A percentile compares a stretch with the other conserved stretches of the same genome.
Evolutionary conservation across 2,888 invertebrate genomes (phyloP).

Genomic region (Noctuana brunneofusca): DNA sequence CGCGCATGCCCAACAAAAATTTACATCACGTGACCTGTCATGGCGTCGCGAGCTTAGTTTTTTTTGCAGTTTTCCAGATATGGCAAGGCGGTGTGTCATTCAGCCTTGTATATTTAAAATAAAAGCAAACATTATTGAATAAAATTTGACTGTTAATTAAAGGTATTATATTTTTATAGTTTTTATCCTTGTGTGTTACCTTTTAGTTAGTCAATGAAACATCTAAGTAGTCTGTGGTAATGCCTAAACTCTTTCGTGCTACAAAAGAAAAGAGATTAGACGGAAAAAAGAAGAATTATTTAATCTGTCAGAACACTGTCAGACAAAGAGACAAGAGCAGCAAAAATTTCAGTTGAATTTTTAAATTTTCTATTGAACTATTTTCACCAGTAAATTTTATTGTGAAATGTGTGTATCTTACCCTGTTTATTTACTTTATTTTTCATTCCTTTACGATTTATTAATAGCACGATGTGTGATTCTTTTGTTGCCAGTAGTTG

Average conservation of each 20-base stretch:
- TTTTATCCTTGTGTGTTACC: no score
- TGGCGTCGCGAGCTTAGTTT: conserved; percentile 62
- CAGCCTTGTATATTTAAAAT: conserved; percentile 13
- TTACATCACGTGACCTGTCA: conserved; percentile 83
- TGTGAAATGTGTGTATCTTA: conserved; percentile 21
- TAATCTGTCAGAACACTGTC: conserved; percentile 3
- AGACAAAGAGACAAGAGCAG: neutral
- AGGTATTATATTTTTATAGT: no score
- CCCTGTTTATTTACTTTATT: neutral
- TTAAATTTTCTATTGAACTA: conserved; percentile 3
- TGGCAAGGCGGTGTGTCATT: conserved; percentile 33
- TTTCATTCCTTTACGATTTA: neutral
- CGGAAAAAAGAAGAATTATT: neutral
- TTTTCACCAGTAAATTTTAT: conserved; percentile 7
- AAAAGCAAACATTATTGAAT: neutral
- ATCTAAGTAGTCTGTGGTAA: no score
- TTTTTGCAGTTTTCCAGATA: conserved; percentile 34
- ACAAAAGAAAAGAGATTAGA: no score
- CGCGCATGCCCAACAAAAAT: conserved; percentile 81
- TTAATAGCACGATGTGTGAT: neutral
- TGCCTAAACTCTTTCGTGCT: no score
- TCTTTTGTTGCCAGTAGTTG: no score
- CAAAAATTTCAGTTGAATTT: conserved; percentile 12
- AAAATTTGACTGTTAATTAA: no score
- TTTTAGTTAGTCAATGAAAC: no score